A percentile compares a stretch with the other conserved stretches of the same genome.
These are phyloP conservation scores for Zapus hudsonius DNA, from an alignment of 2,113 vertebrate genomes.

Conservation along the genomic window DNA sequence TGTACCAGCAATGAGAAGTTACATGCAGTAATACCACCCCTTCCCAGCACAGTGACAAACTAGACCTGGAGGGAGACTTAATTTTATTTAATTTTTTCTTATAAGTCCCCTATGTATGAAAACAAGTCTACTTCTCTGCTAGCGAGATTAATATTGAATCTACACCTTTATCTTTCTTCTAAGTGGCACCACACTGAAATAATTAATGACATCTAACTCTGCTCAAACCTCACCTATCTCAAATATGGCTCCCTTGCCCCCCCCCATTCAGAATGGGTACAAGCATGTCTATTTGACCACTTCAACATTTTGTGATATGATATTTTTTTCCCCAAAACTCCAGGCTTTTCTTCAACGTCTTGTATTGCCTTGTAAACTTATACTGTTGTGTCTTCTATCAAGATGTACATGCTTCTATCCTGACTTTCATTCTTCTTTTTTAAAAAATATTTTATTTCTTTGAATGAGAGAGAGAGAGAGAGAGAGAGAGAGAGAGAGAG, in stretches of 20 bases:
- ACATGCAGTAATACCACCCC: not conserved
- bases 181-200: not conserved
- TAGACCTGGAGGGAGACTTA: not conserved
- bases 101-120: not conserved
- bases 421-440: not conserved
- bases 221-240: not conserved
- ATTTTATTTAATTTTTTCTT: constrained; percentile 12
- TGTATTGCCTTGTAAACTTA: not conserved
- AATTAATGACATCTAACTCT: not conserved
- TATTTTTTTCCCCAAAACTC: not conserved
- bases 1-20: too few species aligned
- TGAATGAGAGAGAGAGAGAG: too few species aligned
- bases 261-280: not conserved
- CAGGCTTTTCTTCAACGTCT: not conserved
- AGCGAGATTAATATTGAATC: not conserved
- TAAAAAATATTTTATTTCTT: too few species aligned
- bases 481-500: too few species aligned
- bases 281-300: not conserved
- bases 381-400: not conserved
- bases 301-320: not conserved
- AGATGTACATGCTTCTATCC: not conserved
- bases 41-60: not conserved
- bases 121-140: not conserved
- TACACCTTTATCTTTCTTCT: not conserved
- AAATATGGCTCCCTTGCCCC: accelerated